phyloP scores from a whole-genome alignment of 1,140 invertebrate genomes.

The Micrasema minimum region DNA sequence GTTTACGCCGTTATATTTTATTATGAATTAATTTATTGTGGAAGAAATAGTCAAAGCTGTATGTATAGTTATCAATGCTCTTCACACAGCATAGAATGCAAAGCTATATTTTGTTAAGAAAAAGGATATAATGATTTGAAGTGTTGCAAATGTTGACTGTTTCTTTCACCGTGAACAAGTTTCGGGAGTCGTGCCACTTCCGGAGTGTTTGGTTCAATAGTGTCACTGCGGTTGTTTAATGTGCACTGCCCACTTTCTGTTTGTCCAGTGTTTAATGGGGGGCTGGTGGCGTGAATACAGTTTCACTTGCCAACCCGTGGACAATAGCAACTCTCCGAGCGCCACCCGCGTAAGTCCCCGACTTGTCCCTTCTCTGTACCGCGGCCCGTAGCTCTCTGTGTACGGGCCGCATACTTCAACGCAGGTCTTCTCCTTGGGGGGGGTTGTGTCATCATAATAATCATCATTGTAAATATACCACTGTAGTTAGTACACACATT shows the following conservation, averaged over 20 bases:
- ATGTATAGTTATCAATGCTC: no score
- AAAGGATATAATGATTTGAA: no score
- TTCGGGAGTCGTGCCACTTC: no score
- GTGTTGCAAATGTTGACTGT: no score
- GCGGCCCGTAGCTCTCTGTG: not conserved
- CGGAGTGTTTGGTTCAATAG: no score
- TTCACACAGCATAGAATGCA: no score
- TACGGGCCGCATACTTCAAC: not conserved
- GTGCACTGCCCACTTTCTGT: conserved; percentile 27
- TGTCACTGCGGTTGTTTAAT: conserved; percentile 24
- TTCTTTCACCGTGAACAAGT: not conserved
- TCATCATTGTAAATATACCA: conserved; percentile 34
- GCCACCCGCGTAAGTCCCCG: conserved; percentile 82
- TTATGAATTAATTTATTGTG: no score
- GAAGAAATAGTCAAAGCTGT: no score
- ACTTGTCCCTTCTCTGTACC: not conserved
- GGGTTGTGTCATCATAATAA: conserved; percentile 29
- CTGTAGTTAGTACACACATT: conserved; percentile 13
- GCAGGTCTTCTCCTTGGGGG: conserved; percentile 22
- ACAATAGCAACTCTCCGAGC: conserved; percentile 79
- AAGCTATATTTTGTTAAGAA: no score
- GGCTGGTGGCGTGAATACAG: conserved; percentile 85
- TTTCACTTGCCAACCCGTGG: conserved; percentile 89
- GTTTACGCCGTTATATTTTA: no score
- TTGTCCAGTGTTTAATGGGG: conserved; percentile 74